Percentiles rank a stretch among this genome's conserved stretches.
Evolutionary conservation across 2,888 invertebrate genomes (phyloP).

Genomic region (Drosophila prostipennis): DNA sequence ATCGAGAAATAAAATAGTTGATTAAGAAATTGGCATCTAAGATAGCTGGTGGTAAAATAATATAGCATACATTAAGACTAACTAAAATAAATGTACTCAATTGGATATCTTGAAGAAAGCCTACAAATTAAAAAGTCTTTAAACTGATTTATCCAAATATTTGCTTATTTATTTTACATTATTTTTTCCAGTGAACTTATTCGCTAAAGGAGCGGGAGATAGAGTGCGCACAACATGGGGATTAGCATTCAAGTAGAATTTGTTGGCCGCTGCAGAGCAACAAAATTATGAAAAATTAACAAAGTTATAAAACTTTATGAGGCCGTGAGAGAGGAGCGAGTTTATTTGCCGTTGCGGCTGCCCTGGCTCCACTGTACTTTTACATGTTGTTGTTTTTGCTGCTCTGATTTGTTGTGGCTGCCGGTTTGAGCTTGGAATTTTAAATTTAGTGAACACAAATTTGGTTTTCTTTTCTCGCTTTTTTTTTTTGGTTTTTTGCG

Average conservation of each 20-base stretch:
- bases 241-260: constrained; percentile 71
- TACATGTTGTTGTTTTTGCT: constrained; percentile 49
- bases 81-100: too few relatives aligned
- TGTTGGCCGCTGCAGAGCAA: constrained; percentile 55
- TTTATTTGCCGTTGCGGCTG: constrained; percentile 48
- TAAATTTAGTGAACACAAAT: constrained; percentile 64
- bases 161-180: too few relatives aligned
- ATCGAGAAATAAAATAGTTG: constrained; percentile 14
- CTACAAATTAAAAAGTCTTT: too few relatives aligned
- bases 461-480: constrained; percentile 15
- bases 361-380: constrained; percentile 10
- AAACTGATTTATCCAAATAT: too few relatives aligned
- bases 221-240: constrained; percentile 57
- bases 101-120: too few relatives aligned
- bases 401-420: constrained; percentile 37
- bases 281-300: constrained; percentile 80
- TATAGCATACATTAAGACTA: too few relatives aligned
- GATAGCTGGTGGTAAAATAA: not conserved
- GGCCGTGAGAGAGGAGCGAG: constrained; percentile 25
- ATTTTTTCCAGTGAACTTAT: constrained; percentile 2
- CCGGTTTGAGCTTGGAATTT: constrained; percentile 53
- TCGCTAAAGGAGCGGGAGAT: constrained; percentile 16
- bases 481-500: constrained; percentile 11
- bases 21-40: constrained; percentile 2
- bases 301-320: constrained; percentile 77